A percentile compares a stretch with the other conserved stretches of the same genome.
These are phyloP conservation scores for Axis porcinus DNA, from an alignment of 2,113 vertebrate species.

Conservation along the genomic window DNA sequence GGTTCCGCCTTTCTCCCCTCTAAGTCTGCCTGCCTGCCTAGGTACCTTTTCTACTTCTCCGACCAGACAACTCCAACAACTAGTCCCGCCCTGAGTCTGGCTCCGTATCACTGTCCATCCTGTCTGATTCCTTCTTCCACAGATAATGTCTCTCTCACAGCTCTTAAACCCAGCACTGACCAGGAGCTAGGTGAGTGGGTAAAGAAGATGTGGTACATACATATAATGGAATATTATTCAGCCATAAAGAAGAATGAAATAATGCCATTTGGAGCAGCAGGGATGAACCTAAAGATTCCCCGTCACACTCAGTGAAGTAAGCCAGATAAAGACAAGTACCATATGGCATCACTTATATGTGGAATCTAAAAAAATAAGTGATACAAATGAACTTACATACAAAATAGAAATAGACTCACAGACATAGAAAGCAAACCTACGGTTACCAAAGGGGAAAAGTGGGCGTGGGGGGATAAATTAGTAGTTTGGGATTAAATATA, in stretches of 20 bases:
- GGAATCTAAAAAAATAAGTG: not conserved
- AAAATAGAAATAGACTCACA: not conserved
- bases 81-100: not conserved
- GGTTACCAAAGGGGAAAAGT: not conserved
- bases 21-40: not conserved
- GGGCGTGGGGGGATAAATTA: not conserved
- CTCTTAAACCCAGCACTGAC: not conserved
- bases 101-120: rapidly evolving
- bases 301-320: not conserved
- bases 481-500: not conserved
- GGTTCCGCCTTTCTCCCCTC: not conserved
- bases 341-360: not conserved
- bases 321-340: not conserved
- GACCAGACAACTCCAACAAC: not conserved
- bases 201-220: not conserved
- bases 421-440: not conserved
- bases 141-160: not conserved
- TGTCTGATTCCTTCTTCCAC: too few relatives aligned
- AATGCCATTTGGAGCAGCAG: not conserved
- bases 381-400: not conserved
- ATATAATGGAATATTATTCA: not conserved
- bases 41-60: not conserved
- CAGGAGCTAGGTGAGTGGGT: not conserved
- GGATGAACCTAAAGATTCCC: not conserved
- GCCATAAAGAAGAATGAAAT: not conserved